phyloP scores from a whole-genome alignment of 1,140 invertebrate species.

The Rhagoletis pomonella region DNA sequence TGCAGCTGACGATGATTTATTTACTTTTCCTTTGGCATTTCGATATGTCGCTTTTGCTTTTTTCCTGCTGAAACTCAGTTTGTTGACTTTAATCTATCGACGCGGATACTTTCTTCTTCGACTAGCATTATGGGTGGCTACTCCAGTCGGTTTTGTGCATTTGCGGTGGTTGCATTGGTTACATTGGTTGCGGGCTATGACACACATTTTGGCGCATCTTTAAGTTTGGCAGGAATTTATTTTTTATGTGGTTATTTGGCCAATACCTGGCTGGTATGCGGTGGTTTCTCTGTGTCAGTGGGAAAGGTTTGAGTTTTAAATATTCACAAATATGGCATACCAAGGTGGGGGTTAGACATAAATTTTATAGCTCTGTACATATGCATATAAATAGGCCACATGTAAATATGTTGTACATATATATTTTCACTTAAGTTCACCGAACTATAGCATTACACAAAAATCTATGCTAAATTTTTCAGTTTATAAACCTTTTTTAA shows the following conservation, averaged over 20 bases:
- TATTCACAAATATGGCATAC: background rate
- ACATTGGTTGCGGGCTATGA: background rate
- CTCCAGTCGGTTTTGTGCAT: background rate
- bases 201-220: conserved; percentile 28
- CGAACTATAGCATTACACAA: no score
- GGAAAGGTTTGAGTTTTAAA: conserved; percentile 39
- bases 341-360: background rate
- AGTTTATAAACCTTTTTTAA: no score
- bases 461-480: no score
- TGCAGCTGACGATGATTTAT: background rate
- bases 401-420: no score
- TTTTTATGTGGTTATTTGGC: background rate
- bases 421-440: no score
- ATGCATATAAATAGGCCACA: no score
- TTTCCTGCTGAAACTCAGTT: background rate
- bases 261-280: no score
- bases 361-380: no score
- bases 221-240: background rate
- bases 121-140: background rate
- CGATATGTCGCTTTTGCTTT: background rate
- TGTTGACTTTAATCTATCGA: background rate
- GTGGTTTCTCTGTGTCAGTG: conserved; percentile 55
- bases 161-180: background rate
- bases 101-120: background rate
- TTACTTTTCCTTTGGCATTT: background rate